These are phyloP conservation scores for Limnephilus lunatus DNA, from an alignment of 2,888 invertebrate species.

Conservation along the genomic window DNA sequence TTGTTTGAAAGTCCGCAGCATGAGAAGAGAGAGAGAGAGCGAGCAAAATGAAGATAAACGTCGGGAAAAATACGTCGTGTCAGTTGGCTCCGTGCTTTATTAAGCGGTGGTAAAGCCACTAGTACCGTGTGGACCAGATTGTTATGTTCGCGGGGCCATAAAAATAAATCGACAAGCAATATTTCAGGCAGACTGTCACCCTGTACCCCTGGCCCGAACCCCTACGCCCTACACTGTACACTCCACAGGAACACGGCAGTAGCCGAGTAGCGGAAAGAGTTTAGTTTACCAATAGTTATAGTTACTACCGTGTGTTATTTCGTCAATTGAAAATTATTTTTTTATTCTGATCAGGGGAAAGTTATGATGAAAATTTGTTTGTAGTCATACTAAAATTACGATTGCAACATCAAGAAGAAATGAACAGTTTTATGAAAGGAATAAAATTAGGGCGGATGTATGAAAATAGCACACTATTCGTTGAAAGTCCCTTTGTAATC, in stretches of 20 bases:
- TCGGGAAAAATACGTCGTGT: constrained; percentile 30
- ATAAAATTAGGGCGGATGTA: no score
- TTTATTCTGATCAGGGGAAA: no score
- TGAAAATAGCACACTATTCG: no score
- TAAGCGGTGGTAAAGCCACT: constrained; percentile 18
- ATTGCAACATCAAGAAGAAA: no score
- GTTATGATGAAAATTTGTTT: no score
- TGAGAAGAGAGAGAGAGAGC: not conserved
- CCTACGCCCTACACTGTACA: not conserved
- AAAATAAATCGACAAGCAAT: constrained; percentile 61
- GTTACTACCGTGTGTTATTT: not conserved
- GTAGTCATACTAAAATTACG: no score
- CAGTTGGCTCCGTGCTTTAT: constrained; percentile 26
- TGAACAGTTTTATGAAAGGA: no score
- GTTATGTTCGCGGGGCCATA: constrained; percentile 59
- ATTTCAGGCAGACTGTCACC: constrained; percentile 48
- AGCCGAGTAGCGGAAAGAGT: not conserved
- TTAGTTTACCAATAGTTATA: not conserved
- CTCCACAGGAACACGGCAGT: not conserved
- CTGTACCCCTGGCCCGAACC: not conserved
- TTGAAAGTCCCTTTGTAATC: no score
- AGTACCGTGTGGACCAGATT: constrained; percentile 57
- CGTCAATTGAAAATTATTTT: not conserved
- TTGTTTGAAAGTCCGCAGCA: not conserved
- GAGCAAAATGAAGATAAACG: constrained; percentile 30